Base-by-base conservation (phyloP, 2,888 invertebrate genomes). In the Pasiphila rectangulata region DNA sequence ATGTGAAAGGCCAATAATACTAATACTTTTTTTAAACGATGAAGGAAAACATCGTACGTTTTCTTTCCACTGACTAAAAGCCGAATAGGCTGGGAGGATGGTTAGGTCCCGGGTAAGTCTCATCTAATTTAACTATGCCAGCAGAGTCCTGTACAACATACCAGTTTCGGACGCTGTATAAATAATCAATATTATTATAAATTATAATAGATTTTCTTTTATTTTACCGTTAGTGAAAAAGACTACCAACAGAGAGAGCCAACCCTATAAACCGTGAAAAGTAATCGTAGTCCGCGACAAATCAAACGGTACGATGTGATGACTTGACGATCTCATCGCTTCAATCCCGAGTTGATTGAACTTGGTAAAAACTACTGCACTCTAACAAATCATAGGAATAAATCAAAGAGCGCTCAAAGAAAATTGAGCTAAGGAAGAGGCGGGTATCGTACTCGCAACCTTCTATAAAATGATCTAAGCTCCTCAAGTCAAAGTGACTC, bases 261-360 rank as follows among this genome's bases (percentile, higher is more conserved):
- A 57, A 44, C 57, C 61, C 57, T 59, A 54, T 41, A 39, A 46
- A 48, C 35, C 44, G 48, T 58, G 49, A 56, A 56, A 61, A 55
- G 46, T 52, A 52, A 56, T 52, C 54, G 50, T 51, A 51, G 55
- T 49, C 70, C 70, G 71, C 70, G 74, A 77, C 74, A 71, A 78
- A 77, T 72, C 69, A 68, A 64, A 61, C 67, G 57, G 40, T 56
- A 55, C 63, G 61, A 62, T 62, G 68, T 69, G 72, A 79, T 79
- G 80, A 80, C 75, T 79, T 59, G 75, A 60, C 72, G 62, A 67
- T 71, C 63, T 63, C 45, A 36, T 44, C 49, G 50, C 63, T 70
- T 69, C 69, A 65, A 68, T 62, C 52, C 57, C 29, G 41, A 49
- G 57, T 53, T 53, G 49, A 57, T 53, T 49, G 53, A 57, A 53